Percentiles rank a stretch among this genome's conserved stretches.
Conservation (phyloP, 1,140 invertebrate species). For the Lasioglossum albipes region DNA sequence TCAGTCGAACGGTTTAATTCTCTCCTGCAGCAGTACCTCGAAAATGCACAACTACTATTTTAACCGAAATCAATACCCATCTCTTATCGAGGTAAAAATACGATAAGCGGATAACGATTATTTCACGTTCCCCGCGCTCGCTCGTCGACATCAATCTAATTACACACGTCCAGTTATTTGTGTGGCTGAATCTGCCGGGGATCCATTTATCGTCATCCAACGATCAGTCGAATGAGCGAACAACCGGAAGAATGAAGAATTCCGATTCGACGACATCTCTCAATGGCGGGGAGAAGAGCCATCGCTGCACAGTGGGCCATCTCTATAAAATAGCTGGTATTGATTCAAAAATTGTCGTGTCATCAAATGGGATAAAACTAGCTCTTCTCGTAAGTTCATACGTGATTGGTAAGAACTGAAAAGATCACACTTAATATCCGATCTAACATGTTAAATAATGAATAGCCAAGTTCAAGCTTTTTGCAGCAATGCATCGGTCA, state of each 20-base stretch:
- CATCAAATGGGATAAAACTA: no score
- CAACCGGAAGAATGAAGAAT: no score
- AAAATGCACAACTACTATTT: neutral
- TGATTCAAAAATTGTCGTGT: no score
- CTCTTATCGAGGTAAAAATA: slow-evolving; percentile 31
- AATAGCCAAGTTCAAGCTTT: no score
- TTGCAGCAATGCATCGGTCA: no score
- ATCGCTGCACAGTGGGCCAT: no score
- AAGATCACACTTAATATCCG: no score
- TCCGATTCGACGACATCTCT: neutral
- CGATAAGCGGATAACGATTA: slow-evolving; percentile 37
- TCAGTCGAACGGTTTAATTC: neutral
- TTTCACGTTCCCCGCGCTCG: slow-evolving; percentile 22
- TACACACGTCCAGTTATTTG: slow-evolving; percentile 25
- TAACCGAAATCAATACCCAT: slow-evolving; percentile 33
- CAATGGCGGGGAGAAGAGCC: no score
- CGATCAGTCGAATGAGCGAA: neutral
- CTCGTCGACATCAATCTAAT: slow-evolving; percentile 38
- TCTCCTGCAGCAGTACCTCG: neutral
- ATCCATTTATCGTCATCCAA: slow-evolving; percentile 1
- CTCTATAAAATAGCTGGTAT: no score
- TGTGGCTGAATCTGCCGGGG: neutral
- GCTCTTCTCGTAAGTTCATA: no score
- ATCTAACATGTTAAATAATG: no score
- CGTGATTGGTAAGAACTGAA: no score